A percentile compares a stretch with the other conserved stretches of the same genome.
Evolutionary conservation across 1,140 invertebrate species (phyloP).

Genomic region (Gonatopus flavifemur): DNA sequence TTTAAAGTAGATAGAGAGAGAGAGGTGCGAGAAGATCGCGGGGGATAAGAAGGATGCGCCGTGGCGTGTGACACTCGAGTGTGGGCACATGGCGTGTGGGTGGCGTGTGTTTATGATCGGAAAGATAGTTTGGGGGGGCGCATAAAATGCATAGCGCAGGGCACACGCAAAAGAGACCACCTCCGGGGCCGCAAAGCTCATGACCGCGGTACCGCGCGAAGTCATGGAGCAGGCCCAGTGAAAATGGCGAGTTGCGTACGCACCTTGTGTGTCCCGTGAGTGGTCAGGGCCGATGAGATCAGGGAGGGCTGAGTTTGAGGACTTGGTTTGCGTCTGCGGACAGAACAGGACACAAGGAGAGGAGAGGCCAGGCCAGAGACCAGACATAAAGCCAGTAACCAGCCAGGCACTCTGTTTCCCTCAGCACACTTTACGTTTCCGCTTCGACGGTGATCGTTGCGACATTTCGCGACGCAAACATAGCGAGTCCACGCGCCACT

Average conservation of each 20-base stretch:
- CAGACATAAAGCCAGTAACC: no score
- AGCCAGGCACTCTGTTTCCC: slow-evolving; percentile 31
- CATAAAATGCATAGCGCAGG: slow-evolving; percentile 47
- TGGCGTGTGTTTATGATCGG: slow-evolving; percentile 44
- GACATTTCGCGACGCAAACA: slow-evolving; percentile 13
- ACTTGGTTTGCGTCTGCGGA: slow-evolving; percentile 32
- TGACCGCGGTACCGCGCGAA: slow-evolving; percentile 36
- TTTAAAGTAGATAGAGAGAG: slow-evolving; percentile 2
- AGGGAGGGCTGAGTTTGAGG: slow-evolving; percentile 29
- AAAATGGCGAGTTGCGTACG: slow-evolving; percentile 84
- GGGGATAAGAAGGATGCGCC: slow-evolving; percentile 22
- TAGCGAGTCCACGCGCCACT: slow-evolving; percentile 16
- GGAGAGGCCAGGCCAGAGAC: slow-evolving; percentile 1
- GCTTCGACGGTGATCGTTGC: slow-evolving; percentile 25
- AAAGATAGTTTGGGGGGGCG: slow-evolving; percentile 35
- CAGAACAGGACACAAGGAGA: slow-evolving; percentile 28
- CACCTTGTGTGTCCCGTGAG: slow-evolving; percentile 76
- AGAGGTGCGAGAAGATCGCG: not conserved
- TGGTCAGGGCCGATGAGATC: slow-evolving; percentile 27
- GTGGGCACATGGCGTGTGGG: no score
- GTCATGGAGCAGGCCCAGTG: slow-evolving; percentile 76
- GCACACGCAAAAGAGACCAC: slow-evolving; percentile 43
- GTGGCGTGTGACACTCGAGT: slow-evolving; percentile 19
- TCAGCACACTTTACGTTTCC: slow-evolving; percentile 38
- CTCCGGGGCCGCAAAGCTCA: slow-evolving; percentile 44